These are phyloP conservation scores for Percina caprodes DNA, from an alignment of 2,113 vertebrate species.

Conservation along the genomic window DNA sequence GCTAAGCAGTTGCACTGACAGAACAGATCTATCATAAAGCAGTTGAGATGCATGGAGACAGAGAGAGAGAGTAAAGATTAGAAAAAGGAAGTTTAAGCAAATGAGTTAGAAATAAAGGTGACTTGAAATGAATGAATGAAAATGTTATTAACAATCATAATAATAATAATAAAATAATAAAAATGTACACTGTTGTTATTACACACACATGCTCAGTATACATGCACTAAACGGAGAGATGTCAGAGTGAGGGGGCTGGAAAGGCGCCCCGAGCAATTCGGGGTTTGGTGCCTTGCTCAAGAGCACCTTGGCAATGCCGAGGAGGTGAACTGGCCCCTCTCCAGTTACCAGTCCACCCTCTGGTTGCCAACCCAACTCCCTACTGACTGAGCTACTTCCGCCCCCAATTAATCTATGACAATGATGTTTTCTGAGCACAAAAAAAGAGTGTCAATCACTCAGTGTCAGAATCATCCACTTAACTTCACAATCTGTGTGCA, in stretches of 20 bases:
- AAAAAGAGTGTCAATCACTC: constrained; percentile 56
- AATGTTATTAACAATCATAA: constrained; percentile 19
- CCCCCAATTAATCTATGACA: constrained; percentile 15
- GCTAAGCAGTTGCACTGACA: constrained; percentile 68
- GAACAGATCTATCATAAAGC: constrained; percentile 68
- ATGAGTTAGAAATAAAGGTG: constrained; percentile 49
- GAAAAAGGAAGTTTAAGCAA: constrained; percentile 23
- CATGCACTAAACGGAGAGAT: no score
- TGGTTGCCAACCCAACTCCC: no score
- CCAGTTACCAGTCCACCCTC: no score
- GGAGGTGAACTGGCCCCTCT: no score
- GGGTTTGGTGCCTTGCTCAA: no score
- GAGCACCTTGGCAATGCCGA: no score
- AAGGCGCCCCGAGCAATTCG: no score
- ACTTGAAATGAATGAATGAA: constrained; percentile 16
- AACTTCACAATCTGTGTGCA: constrained; percentile 44
- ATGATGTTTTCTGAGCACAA: constrained; percentile 47
- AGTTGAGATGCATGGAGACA: constrained; percentile 35
- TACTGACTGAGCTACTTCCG: no score
- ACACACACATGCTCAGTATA: no score
- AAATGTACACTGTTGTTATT: no score
- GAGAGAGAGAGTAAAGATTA: constrained; percentile 20
- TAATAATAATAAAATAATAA: no score
- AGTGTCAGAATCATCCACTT: constrained; percentile 52
- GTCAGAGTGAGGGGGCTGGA: no score